Evolutionary conservation across 2,113 vertebrate genomes (phyloP).

Genomic region (Choloepus hoffmanni): DNA sequence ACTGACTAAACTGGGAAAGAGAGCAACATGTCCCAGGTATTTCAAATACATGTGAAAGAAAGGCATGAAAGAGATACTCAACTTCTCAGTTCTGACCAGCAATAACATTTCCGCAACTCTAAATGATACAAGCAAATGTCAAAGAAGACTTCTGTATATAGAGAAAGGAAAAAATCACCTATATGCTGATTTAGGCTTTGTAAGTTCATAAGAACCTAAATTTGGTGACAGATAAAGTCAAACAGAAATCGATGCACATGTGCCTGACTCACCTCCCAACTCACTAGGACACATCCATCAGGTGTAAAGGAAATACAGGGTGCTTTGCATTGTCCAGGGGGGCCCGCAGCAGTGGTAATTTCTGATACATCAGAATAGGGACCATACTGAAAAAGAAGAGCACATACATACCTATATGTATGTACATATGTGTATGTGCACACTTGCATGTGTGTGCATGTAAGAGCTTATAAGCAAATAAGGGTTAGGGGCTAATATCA

Average conservation of each 20-base stretch:
- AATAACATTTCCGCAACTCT: neutral
- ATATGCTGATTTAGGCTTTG: neutral
- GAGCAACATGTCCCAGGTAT: neutral
- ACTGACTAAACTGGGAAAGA: neutral
- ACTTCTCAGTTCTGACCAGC: neutral
- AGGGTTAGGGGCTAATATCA: neutral
- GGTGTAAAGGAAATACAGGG: conserved; percentile 92
- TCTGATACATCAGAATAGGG: conserved; percentile 91
- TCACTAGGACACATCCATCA: conserved; percentile 90
- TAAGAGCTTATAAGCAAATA: neutral
- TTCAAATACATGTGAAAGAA: neutral
- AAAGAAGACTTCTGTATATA: neutral
- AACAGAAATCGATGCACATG: accelerated
- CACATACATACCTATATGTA: neutral
- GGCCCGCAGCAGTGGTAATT: conserved; percentile 95
- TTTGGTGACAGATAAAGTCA: neutral
- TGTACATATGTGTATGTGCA: too few relatives aligned
- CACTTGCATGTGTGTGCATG: neutral
- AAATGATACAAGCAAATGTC: neutral
- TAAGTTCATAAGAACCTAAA: neutral
- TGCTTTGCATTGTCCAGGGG: conserved; percentile 94
- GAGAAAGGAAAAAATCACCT: neutral
- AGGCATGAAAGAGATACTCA: neutral
- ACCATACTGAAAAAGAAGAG: conserved; percentile 89
- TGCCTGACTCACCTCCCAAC: conserved; percentile 94